These are phyloP conservation scores for Donacobius atricapilla DNA, from an alignment of 2,113 vertebrate species.

Conservation along the genomic window DNA sequence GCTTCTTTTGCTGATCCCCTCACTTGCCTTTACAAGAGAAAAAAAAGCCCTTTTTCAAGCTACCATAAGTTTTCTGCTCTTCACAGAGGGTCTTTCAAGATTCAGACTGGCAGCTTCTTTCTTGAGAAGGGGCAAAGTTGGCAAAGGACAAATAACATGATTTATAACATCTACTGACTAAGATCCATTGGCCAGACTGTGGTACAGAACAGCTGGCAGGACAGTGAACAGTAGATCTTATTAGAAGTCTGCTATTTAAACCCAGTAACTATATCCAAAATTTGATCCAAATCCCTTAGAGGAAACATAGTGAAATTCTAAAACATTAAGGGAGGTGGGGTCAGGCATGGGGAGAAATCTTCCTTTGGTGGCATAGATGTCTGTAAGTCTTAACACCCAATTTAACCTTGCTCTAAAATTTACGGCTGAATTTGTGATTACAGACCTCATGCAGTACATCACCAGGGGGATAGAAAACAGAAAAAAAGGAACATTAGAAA, in stretches of 20 bases:
- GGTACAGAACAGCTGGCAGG: slow-evolving; percentile 1
- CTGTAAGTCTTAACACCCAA: neutral
- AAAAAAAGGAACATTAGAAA: neutral
- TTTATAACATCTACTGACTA: neutral
- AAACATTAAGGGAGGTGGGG: neutral
- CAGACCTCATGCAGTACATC: neutral
- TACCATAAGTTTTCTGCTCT: neutral
- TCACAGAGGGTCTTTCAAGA: slow-evolving; percentile 12
- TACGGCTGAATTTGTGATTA: neutral
- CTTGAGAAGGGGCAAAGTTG: neutral
- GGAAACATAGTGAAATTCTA: neutral
- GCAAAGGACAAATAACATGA: slow-evolving; percentile 17
- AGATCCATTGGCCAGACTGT: neutral
- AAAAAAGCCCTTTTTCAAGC: neutral
- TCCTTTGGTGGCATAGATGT: neutral
- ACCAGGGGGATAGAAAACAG: neutral
- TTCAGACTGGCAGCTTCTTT: neutral
- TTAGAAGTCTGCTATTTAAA: neutral
- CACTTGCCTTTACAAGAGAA: neutral
- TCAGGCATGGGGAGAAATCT: neutral
- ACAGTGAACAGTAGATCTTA: neutral
- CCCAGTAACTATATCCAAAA: neutral
- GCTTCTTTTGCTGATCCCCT: neutral
- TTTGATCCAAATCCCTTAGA: neutral
- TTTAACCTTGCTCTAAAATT: neutral